phyloP scores from a whole-genome alignment of 1,140 invertebrate species.

The Vollenhovia emeryi region DNA sequence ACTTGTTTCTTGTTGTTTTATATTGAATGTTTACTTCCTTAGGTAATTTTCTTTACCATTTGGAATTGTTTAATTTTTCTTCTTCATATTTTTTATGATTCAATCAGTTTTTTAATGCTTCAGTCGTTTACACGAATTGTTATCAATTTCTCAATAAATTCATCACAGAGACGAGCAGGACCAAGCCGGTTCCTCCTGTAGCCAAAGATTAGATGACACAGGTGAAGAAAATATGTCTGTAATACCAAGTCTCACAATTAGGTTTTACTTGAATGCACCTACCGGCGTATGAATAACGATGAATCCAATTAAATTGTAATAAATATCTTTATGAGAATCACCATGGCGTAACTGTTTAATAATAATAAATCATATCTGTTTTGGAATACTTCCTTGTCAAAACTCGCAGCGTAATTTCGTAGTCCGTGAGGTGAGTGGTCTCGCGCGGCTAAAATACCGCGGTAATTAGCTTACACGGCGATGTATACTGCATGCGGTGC shows the following conservation, averaged over 20 bases:
- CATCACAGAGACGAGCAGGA: background rate
- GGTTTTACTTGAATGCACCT: background rate
- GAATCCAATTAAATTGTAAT: slow-evolving; percentile 16
- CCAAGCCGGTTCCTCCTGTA: background rate
- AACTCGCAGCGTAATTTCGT: slow-evolving; percentile 11
- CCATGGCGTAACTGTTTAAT: background rate
- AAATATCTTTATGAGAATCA: background rate
- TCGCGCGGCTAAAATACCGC: slow-evolving; percentile 39
- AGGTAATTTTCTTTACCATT: too few relatives aligned
- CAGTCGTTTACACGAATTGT: background rate
- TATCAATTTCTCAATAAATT: background rate
- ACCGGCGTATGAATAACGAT: background rate
- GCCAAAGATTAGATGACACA: background rate
- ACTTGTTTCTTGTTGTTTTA: too few relatives aligned
- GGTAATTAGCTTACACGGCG: slow-evolving; percentile 35
- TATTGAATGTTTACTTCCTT: too few relatives aligned
- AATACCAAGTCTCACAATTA: too few relatives aligned
- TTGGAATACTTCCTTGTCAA: slow-evolving; percentile 25
- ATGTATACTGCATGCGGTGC: slow-evolving; percentile 6
- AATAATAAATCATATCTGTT: slow-evolving; percentile 34
- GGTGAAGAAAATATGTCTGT: background rate
- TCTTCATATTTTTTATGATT: too few relatives aligned
- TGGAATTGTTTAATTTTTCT: too few relatives aligned
- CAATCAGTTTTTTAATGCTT: too few relatives aligned
- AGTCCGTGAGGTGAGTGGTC: slow-evolving; percentile 12